Percentiles rank a stretch among this genome's conserved stretches.
Conservation (phyloP, 2,113 vertebrate species). For the Catharus fuscescens region DNA sequence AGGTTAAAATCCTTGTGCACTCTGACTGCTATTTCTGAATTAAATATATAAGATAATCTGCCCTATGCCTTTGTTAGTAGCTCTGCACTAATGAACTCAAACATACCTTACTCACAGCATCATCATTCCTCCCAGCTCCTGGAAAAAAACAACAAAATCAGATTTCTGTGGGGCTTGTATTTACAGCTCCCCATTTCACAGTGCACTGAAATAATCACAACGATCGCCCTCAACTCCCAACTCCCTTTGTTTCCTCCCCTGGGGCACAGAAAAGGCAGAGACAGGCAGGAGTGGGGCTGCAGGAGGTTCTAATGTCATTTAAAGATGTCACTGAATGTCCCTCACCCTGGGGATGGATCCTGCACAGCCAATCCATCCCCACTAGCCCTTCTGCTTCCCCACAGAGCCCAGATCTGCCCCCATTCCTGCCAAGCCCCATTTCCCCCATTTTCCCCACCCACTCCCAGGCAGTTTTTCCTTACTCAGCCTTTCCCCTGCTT, state of each 20-base stretch:
- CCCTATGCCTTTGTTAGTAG: fast-evolving
- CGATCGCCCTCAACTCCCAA: fast-evolving
- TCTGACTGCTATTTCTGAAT: not conserved
- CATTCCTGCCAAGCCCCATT: not conserved
- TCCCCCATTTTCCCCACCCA: not conserved
- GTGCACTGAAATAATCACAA: not conserved
- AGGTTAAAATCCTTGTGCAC: not conserved
- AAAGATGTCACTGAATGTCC: fast-evolving
- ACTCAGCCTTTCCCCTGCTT: not conserved
- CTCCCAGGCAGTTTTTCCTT: not conserved
- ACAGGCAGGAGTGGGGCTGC: not conserved
- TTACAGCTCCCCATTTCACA: not conserved
- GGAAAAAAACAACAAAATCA: not conserved
- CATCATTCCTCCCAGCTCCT: slow-evolving; percentile 38
- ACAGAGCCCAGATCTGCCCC: not conserved
- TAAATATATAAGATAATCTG: not conserved
- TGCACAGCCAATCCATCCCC: not conserved
- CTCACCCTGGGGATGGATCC: not conserved
- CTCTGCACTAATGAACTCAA: not conserved
- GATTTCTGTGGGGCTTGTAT: not conserved
- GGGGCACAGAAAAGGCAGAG: not conserved
- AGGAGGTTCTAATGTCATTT: not conserved
- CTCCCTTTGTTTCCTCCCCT: not conserved
- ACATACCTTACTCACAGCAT: slow-evolving; percentile 33
- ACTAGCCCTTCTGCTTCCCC: not conserved